Conservation (phyloP, 2,113 vertebrate genomes). For the Atrichornis clamosus region DNA sequence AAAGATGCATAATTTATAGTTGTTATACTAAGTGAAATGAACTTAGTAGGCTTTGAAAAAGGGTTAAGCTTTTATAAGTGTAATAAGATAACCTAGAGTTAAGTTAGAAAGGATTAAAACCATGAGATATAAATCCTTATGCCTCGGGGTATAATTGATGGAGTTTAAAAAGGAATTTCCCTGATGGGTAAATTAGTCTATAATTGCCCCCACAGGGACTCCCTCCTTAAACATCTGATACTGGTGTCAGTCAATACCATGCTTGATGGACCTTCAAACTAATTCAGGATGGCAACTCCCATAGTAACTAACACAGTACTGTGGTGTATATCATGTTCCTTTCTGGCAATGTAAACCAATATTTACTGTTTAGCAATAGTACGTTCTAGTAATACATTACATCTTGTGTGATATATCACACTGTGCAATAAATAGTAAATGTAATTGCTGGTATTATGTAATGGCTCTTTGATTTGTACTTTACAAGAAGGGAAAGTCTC, state of each 20-base stretch:
- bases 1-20: not conserved
- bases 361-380: not conserved
- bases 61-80: not conserved
- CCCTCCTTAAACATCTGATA: slow-evolving; percentile 17
- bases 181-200: slow-evolving; percentile 31
- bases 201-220: slow-evolving; percentile 49
- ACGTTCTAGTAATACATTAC: not conserved
- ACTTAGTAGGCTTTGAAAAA: not conserved
- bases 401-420: not conserved
- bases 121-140: not conserved
- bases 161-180: slow-evolving; percentile 49
- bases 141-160: slow-evolving; percentile 32
- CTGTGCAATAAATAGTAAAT: not conserved
- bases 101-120: slow-evolving; percentile 44
- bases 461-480: not conserved
- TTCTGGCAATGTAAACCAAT: not conserved
- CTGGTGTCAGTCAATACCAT: slow-evolving; percentile 4
- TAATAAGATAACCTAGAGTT: slow-evolving; percentile 29
- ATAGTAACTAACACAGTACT: not conserved
- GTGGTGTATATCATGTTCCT: not conserved
- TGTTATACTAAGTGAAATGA: not conserved
- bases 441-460: not conserved
- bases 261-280: slow-evolving; percentile 13
- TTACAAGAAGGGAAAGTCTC: not conserved
- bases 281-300: not conserved